Percentiles rank a stretch among this genome's conserved stretches.
Evolutionary conservation across 2,797 vertebrate species (phyloP).

Genomic region (Sebastes kiyomatsui): DNA sequence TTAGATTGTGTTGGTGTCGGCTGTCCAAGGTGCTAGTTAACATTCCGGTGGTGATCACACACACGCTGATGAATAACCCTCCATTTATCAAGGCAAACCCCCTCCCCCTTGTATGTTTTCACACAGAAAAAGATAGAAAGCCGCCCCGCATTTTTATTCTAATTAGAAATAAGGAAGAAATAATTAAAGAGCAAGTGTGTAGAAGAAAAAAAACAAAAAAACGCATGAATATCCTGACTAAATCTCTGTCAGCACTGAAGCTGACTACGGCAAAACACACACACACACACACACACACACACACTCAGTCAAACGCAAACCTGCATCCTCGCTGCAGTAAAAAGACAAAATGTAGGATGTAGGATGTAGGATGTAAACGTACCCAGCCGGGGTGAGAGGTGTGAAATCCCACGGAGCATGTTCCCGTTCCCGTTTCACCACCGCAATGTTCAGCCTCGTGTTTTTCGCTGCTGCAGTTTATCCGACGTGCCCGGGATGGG

Average conservation of each 20-base stretch:
- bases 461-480: slow-evolving; percentile 66
- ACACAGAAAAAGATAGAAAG: slow-evolving; percentile 19
- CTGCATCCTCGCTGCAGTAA: slow-evolving; percentile 68
- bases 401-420: slow-evolving; percentile 60
- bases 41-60: slow-evolving; percentile 82
- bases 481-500: slow-evolving; percentile 78
- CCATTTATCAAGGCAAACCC: slow-evolving; percentile 77
- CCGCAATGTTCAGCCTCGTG: slow-evolving; percentile 73
- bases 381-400: slow-evolving; percentile 40
- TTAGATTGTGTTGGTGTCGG: slow-evolving; percentile 53
- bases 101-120: slow-evolving; percentile 40
- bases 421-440: slow-evolving; percentile 32
- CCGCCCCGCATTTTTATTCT: neutral
- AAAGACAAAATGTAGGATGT: slow-evolving; percentile 26
- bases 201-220: neutral
- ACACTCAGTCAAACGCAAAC: slow-evolving; percentile 25
- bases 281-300: slow-evolving; percentile 11
- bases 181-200: neutral
- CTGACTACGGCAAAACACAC: slow-evolving; percentile 67
- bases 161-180: neutral
- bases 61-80: slow-evolving; percentile 78
- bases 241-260: slow-evolving; percentile 45
- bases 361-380: slow-evolving; percentile 23
- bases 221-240: slow-evolving; percentile 32
- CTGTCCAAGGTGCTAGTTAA: slow-evolving; percentile 83